Conservation (phyloP, 2,797 vertebrate species). For the Poecilia gillii region DNA sequence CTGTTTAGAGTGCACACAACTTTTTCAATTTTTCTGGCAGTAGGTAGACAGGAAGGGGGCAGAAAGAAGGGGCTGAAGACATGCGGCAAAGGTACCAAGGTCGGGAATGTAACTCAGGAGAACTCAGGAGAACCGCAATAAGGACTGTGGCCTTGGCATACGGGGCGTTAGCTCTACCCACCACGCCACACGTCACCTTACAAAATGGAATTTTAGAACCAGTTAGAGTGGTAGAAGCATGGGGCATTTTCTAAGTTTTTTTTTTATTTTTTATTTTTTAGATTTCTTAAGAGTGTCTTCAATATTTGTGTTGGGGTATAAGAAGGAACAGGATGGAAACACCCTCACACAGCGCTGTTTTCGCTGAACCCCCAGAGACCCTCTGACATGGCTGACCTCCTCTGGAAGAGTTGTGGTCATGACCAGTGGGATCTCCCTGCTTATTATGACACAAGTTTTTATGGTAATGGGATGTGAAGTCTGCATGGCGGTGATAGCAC, state of each 20-base stretch:
- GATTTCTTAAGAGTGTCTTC: background rate
- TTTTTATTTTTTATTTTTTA: background rate
- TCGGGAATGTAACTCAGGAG: too few species aligned
- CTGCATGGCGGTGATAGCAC: slow-evolving; percentile 63
- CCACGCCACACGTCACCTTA: too few species aligned
- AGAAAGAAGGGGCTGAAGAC: too few species aligned
- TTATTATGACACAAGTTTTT: slow-evolving; percentile 68
- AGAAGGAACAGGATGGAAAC: background rate
- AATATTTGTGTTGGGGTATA: background rate
- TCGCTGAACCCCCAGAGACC: slow-evolving; percentile 53
- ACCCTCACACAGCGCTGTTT: slow-evolving; percentile 18
- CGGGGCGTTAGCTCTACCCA: too few species aligned
- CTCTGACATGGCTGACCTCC: slow-evolving; percentile 67
- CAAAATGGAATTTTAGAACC: too few species aligned
- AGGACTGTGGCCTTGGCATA: too few species aligned
- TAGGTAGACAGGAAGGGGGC: too few species aligned
- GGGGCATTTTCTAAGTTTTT: background rate
- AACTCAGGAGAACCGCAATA: too few species aligned
- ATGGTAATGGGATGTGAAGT: slow-evolving; percentile 68
- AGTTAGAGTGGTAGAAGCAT: background rate
- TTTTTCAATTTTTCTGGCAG: background rate
- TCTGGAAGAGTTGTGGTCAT: slow-evolving; percentile 53
- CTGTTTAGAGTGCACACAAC: background rate
- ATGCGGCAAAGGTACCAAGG: too few species aligned
- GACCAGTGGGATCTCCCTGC: slow-evolving; percentile 62